These are phyloP conservation scores for Nasonia oneida DNA, from an alignment of 2,888 invertebrate genomes.

Conservation along the genomic window DNA sequence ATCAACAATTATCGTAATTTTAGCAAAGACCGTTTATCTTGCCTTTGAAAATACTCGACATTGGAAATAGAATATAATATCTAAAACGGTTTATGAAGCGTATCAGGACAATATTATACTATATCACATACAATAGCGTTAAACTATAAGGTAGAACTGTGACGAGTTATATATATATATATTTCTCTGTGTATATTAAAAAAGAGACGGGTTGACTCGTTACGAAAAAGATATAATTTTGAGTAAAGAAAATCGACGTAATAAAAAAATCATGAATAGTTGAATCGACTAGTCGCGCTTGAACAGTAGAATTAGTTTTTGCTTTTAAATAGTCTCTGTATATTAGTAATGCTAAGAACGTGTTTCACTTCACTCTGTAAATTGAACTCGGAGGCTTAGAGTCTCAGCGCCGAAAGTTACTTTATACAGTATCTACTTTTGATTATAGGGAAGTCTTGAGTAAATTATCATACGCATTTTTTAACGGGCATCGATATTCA, in stretches of 20 bases:
- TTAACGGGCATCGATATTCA: background rate
- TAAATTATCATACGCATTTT: background rate
- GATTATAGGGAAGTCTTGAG: background rate
- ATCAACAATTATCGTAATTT: background rate
- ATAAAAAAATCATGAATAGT: background rate
- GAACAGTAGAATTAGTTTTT: background rate
- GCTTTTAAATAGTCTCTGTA: background rate
- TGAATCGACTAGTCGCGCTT: constrained; percentile 38
- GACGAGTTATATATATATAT: constrained; percentile 22
- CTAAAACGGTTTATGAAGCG: constrained; percentile 32
- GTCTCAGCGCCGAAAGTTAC: background rate
- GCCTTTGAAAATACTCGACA: constrained; percentile 43
- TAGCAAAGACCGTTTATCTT: background rate
- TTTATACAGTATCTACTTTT: background rate
- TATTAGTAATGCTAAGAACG: background rate
- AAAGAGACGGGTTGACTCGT: background rate
- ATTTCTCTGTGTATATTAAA: constrained; percentile 48
- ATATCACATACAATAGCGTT: constrained; percentile 42
- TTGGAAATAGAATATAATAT: constrained; percentile 18
- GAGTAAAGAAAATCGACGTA: background rate
- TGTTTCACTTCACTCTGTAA: background rate
- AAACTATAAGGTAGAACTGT: constrained; percentile 48
- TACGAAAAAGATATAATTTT: constrained; percentile 3
- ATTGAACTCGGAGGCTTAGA: background rate
- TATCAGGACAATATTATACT: constrained; percentile 56